Conservation (phyloP, 2,888 invertebrate species). For the Napeogenes inachia region DNA sequence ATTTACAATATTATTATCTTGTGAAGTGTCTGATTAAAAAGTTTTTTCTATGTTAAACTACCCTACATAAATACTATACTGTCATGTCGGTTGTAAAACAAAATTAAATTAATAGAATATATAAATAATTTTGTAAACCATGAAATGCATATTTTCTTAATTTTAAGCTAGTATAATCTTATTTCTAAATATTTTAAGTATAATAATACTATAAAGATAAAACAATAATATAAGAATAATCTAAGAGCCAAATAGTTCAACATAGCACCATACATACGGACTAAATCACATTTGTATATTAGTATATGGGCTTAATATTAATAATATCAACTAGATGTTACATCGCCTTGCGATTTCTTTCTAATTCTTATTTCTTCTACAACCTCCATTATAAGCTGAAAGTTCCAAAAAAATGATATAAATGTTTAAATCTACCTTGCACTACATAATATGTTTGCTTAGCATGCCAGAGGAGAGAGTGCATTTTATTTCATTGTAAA, state of each 20-base stretch:
- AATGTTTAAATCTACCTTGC: conserved; percentile 24
- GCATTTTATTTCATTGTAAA: no score
- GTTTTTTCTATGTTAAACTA: background rate
- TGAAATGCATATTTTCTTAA: conserved; percentile 1
- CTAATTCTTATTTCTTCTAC: conserved; percentile 76
- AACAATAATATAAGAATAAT: background rate
- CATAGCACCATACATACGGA: conserved; percentile 30
- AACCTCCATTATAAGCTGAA: conserved; percentile 76
- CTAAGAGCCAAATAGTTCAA: conserved; percentile 11
- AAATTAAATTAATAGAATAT: conserved; percentile 9
- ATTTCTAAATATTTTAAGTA: conserved; percentile 12
- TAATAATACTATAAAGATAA: conserved; percentile 14
- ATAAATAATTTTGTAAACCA: conserved; percentile 11
- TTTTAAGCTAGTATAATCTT: background rate
- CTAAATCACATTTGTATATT: conserved; percentile 15
- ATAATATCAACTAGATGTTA: conserved; percentile 54
- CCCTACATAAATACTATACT: conserved; percentile 28
- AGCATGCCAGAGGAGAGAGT: conserved; percentile 18
- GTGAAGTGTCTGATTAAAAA: background rate
- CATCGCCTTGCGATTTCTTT: conserved; percentile 68
- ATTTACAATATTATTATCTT: no score
- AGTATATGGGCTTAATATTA: conserved; percentile 16
- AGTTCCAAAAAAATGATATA: conserved; percentile 49
- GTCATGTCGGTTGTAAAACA: conserved; percentile 33
- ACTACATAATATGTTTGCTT: conserved; percentile 1